Evolutionary conservation across 2,797 vertebrate genomes (phyloP).

Genomic region (Lepus oiostolus): DNA sequence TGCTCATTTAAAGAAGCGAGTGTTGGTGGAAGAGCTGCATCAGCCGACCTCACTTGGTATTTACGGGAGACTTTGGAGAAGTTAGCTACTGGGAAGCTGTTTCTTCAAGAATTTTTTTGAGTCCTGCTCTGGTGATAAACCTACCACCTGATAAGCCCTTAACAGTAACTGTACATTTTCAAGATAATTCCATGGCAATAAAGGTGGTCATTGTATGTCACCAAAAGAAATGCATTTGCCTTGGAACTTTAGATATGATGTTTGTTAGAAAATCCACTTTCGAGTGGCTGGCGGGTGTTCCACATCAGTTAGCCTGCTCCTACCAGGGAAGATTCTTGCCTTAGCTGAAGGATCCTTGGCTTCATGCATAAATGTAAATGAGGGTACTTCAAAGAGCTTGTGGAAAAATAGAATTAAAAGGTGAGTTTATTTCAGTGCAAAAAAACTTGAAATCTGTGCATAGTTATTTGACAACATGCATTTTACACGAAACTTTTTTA

Average conservation of each 20-base stretch:
- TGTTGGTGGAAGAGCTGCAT: conserved; percentile 51
- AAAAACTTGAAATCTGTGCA: too few relatives aligned
- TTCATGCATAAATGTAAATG: background rate
- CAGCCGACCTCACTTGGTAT: conserved; percentile 34
- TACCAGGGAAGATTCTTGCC: background rate
- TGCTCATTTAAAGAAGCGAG: conserved; percentile 40
- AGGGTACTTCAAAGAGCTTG: too few relatives aligned
- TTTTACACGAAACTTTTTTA: too few relatives aligned
- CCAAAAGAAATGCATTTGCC: conserved; percentile 56
- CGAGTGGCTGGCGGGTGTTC: background rate
- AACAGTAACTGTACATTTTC: conserved; percentile 73
- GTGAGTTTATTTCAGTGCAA: too few relatives aligned
- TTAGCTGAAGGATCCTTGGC: background rate
- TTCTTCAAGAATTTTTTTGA: conserved; percentile 73
- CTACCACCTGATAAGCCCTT: conserved; percentile 79
- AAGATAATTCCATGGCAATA: conserved; percentile 70
- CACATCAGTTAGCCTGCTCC: conserved; percentile 1
- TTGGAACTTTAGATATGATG: conserved; percentile 63
- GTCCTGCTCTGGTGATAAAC: conserved; percentile 72
- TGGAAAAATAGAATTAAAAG: too few relatives aligned
- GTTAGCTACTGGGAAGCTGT: conserved; percentile 66
- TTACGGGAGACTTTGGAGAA: conserved; percentile 59
- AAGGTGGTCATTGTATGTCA: conserved; percentile 34
- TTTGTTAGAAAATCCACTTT: conserved; percentile 56
- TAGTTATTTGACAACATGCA: too few relatives aligned